A percentile compares a stretch with the other conserved stretches of the same genome.
Conservation (phyloP, 2,113 vertebrate genomes). For the Haemorhous mexicanus region DNA sequence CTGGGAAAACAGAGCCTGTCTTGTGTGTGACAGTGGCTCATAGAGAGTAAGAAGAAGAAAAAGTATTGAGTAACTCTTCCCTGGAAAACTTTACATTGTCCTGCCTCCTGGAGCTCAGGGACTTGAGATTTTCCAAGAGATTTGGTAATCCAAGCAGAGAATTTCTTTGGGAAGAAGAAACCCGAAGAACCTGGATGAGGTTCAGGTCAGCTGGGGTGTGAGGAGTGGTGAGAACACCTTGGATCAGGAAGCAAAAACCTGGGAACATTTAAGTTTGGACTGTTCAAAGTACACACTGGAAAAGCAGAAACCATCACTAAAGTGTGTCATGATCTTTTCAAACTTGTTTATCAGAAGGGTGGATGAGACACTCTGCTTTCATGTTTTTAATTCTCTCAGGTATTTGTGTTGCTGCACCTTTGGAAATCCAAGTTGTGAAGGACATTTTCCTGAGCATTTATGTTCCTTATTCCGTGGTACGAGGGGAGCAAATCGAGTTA, state of each 20-base stretch:
- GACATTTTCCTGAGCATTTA: conserved; percentile 80
- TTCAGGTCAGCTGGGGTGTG: background rate
- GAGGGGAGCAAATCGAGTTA: conserved; percentile 90
- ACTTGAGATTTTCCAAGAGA: background rate
- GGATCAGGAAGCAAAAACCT: background rate
- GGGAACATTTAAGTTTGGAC: background rate
- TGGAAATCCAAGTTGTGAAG: conserved; percentile 76
- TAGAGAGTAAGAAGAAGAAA: background rate
- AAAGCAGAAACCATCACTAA: background rate
- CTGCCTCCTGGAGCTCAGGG: background rate
- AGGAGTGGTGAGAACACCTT: background rate
- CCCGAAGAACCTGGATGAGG: background rate
- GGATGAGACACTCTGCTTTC: background rate
- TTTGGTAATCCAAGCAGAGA: background rate
- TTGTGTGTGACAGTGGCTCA: background rate
- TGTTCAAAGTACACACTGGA: background rate
- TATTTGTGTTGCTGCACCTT: conserved; percentile 82
- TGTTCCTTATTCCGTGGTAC: conserved; percentile 89
- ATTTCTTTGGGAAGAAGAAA: background rate
- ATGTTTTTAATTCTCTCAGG: conserved; percentile 69
- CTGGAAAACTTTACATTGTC: background rate
- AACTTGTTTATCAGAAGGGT: background rate
- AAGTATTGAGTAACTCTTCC: background rate
- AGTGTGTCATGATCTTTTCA: background rate
- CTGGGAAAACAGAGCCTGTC: background rate